These are phyloP conservation scores for Eufriesea mexicana DNA, from an alignment of 1,140 invertebrate species.

Conservation along the genomic window DNA sequence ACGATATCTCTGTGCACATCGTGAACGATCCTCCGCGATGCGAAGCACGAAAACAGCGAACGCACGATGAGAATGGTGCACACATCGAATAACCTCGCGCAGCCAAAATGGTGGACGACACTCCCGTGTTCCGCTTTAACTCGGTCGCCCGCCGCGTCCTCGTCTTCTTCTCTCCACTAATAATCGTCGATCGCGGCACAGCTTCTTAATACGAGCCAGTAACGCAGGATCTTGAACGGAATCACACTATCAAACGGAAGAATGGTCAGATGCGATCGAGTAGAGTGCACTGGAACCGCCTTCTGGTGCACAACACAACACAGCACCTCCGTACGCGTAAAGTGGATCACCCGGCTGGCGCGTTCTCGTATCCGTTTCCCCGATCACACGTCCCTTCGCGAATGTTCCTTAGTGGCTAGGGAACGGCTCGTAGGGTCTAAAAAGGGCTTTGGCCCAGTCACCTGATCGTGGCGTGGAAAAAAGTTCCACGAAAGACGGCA, in stretches of 20 bases:
- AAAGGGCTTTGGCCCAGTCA: constrained; percentile 14
- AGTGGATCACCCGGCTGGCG: constrained; percentile 47
- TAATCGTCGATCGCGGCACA: constrained; percentile 2
- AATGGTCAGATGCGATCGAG: constrained; percentile 20
- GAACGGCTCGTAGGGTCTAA: too few relatives aligned
- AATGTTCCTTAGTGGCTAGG: not conserved
- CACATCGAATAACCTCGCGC: constrained; percentile 76
- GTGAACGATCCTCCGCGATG: not conserved
- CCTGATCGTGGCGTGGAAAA: constrained; percentile 60
- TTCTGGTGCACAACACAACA: constrained; percentile 54
- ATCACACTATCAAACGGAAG: not conserved
- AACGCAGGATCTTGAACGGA: not conserved
- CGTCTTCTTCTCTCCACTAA: not conserved
- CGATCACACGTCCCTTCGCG: constrained; percentile 4
- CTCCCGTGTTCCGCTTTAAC: constrained; percentile 71
- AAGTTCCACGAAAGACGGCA: constrained; percentile 57
- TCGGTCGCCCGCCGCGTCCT: constrained; percentile 39
- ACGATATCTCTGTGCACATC: not conserved
- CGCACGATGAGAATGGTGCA: constrained; percentile 24
- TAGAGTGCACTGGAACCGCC: constrained; percentile 51
- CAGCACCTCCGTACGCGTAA: constrained; percentile 42
- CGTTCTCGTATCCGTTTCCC: constrained; percentile 1
- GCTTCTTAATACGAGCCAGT: not conserved
- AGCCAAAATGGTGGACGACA: constrained; percentile 81
- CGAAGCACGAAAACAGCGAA: not conserved